Evolutionary conservation across 2,888 invertebrate genomes (phyloP).

Genomic region (Abscondita cerata): DNA sequence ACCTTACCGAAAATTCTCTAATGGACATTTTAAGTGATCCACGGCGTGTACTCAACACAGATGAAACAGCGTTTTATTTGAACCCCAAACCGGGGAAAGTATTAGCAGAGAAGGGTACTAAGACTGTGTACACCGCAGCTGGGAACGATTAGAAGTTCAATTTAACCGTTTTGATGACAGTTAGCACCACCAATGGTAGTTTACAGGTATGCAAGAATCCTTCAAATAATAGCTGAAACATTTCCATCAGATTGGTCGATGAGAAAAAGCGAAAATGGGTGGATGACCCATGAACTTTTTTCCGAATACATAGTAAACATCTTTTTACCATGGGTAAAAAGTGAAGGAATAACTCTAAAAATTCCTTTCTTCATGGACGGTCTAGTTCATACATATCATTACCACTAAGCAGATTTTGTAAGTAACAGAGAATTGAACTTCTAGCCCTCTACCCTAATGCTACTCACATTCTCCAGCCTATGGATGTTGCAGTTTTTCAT

Average conservation of each 20-base stretch:
- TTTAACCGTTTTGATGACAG: no score
- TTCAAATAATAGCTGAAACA: background rate
- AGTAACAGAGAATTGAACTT: background rate
- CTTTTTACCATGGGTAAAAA: background rate
- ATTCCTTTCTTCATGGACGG: background rate
- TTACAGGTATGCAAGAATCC: background rate
- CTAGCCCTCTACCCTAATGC: conserved; percentile 5
- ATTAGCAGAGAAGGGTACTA: background rate
- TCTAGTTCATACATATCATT: background rate
- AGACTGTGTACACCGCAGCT: background rate
- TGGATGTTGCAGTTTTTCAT: background rate
- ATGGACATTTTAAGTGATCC: background rate
- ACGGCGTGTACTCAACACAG: background rate
- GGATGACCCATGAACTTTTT: background rate
- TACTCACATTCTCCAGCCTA: background rate
- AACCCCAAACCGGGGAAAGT: background rate
- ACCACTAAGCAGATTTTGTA: background rate
- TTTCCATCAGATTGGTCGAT: background rate
- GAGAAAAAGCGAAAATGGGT: background rate
- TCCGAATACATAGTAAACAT: background rate
- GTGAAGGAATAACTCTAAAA: background rate
- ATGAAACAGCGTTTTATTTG: background rate
- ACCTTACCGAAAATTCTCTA: background rate
- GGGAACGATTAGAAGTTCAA: background rate
- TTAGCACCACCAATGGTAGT: no score